Base-by-base conservation (phyloP, 2,113 vertebrate genomes). In the Ptyas mucosa region DNA sequence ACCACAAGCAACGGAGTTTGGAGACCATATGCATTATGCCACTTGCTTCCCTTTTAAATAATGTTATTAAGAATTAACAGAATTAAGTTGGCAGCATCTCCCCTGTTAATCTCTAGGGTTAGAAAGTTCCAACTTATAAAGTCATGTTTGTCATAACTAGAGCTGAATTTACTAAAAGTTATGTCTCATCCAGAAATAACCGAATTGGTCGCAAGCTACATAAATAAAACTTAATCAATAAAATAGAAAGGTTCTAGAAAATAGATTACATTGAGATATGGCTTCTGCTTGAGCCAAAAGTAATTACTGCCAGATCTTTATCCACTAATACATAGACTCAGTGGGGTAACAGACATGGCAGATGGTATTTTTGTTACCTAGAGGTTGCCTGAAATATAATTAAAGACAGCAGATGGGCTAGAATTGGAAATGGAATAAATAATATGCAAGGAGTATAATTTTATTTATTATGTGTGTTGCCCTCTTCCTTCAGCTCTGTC, bases 331-430 rank as follows among this genome's bases (percentile, higher is more conserved):
- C 18, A 54, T 34, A 81, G 81, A 53, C n/a, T 81, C 89, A 54
- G 20, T 24, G 20, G 89, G 49, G n/a, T 53, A 52, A 61, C 23
- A 12, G 81, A 21, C 12, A 39, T 26, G 52, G 39, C 64, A 81
- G 29, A 89, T 87, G 39, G 12, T 24, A 52, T 8, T 75, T 29
- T 52, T 26, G 55, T 8, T 86, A 12, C 8, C 92, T 92, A 69
- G 43, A 54, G 64, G 89, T 89, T 91, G 69, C 20, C 34, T 90
- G 85, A 91, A 93, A 94, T 24, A 85, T 29, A 93, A 92, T 55
- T 23, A 92, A 94, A 90, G 1, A 21, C 85, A 91, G 21, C 2
- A 0, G 89, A 34, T 46, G 51, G 85, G 52, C 49, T 20, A 54
- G 12, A 88, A 87, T 57, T 52, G 20, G 85, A 93, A 92, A 61